Percentiles rank a stretch among this genome's conserved stretches.
Conservation (phyloP, 2,888 invertebrate genomes). For the Rhagonycha fulva region DNA sequence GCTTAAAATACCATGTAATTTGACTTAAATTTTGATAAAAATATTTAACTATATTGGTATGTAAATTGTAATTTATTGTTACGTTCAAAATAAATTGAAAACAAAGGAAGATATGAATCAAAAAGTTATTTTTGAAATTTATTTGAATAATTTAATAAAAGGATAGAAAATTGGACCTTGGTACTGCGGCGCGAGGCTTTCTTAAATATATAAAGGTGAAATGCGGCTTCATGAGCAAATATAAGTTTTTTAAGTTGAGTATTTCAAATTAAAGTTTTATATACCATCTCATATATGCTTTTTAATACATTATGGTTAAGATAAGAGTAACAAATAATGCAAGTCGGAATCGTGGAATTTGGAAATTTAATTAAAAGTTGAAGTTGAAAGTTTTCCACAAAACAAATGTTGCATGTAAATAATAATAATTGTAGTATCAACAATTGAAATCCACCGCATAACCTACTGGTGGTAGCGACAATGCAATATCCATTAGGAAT, state of each 20-base stretch:
- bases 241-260: not conserved
- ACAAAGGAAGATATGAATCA: too few relatives aligned
- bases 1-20: too few relatives aligned
- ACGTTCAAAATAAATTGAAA: too few relatives aligned
- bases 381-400: not conserved
- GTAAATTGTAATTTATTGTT: too few relatives aligned
- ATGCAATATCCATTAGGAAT: constrained; percentile 29
- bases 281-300: not conserved
- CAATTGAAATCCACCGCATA: not conserved
- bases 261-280: not conserved
- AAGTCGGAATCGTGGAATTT: not conserved
- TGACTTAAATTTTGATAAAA: too few relatives aligned
- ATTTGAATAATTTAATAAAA: too few relatives aligned
- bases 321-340: not conserved
- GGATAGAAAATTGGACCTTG: too few relatives aligned
- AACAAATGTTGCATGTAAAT: not conserved
- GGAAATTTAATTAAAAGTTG: not conserved
- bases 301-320: not conserved
- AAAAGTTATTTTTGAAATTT: too few relatives aligned
- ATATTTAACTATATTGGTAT: too few relatives aligned
- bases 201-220: not conserved
- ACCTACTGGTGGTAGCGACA: constrained; percentile 17
- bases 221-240: too few relatives aligned
- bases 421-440: not conserved
- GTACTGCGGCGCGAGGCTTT: not conserved